Conservation (phyloP, 2,888 invertebrate genomes). For the Papilio protenor region DNA sequence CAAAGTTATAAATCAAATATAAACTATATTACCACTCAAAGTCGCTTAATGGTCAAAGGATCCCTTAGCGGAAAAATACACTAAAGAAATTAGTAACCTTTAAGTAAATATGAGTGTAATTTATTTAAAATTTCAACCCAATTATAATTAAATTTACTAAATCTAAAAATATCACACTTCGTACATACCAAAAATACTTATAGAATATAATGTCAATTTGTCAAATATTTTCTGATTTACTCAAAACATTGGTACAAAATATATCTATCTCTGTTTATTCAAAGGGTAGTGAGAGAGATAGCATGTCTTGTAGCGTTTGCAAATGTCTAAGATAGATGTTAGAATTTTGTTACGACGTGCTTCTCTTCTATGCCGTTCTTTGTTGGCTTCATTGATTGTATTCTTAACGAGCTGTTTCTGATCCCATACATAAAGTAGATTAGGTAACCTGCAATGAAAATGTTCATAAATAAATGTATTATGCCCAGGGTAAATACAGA, state of each 20-base stretch:
- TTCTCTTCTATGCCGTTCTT: slow-evolving; percentile 57
- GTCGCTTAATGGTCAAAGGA: neutral
- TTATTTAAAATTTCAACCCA: slow-evolving; percentile 6
- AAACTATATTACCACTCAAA: neutral
- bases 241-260: neutral
- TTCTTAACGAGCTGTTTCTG: slow-evolving; percentile 88
- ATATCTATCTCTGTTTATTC: too few species aligned
- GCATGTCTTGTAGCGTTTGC: neutral
- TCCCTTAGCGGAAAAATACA: neutral
- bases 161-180: slow-evolving; percentile 37
- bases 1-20: neutral
- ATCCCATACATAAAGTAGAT: slow-evolving; percentile 96
- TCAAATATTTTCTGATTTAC: neutral
- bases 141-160: slow-evolving; percentile 1
- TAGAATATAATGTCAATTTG: slow-evolving; percentile 11
- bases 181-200: slow-evolving; percentile 3
- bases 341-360: slow-evolving; percentile 72
- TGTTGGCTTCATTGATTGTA: slow-evolving; percentile 46
- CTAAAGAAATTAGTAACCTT: neutral
- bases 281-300: too few species aligned
- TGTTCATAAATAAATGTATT: too few species aligned
- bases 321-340: slow-evolving; percentile 45
- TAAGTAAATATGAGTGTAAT: neutral
- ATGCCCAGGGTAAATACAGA: too few species aligned
- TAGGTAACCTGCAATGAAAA: slow-evolving; percentile 85